These are phyloP conservation scores for Athalia cordata DNA, from an alignment of 2,888 invertebrate genomes.

Conservation along the genomic window DNA sequence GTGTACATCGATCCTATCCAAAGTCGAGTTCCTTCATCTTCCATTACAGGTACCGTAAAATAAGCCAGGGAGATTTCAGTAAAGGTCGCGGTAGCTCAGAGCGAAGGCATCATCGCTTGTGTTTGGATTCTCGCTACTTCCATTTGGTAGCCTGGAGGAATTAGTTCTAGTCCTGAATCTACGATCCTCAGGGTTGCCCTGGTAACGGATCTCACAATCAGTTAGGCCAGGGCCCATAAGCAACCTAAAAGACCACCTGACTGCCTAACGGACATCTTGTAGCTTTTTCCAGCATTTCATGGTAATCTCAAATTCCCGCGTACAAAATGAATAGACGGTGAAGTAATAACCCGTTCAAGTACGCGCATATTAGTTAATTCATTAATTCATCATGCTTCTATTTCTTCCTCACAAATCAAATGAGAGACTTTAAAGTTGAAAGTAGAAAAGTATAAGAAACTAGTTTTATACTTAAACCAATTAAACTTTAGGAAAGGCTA, in stretches of 20 bases:
- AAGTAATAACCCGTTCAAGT: not conserved
- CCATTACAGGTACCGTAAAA: not conserved
- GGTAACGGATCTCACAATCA: not conserved
- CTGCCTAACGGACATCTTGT: not conserved
- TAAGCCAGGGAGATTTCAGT: slow-evolving; percentile 13
- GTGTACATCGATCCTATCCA: slow-evolving; percentile 32
- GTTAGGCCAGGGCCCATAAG: not conserved
- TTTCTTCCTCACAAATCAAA: not conserved
- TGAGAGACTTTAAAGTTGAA: not conserved
- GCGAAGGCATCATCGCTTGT: slow-evolving; percentile 20
- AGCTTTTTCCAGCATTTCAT: not conserved
- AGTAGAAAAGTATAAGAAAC: not conserved
- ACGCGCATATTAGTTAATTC: not conserved
- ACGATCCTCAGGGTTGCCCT: slow-evolving; percentile 7
- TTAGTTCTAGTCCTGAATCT: slow-evolving; percentile 27
- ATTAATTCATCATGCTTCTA: not conserved
- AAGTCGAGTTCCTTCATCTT: slow-evolving; percentile 31
- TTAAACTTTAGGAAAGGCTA: slow-evolving; percentile 11
- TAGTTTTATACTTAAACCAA: slow-evolving; percentile 5
- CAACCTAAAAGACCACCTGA: not conserved
- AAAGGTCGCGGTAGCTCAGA: slow-evolving; percentile 6
- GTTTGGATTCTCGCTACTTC: slow-evolving; percentile 32
- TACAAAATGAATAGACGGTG: not conserved
- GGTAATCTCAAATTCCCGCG: not conserved
- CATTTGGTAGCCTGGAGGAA: slow-evolving; percentile 32